These are phyloP conservation scores for Anastrepha obliqua DNA, from an alignment of 1,140 invertebrate species.

Conservation along the genomic window DNA sequence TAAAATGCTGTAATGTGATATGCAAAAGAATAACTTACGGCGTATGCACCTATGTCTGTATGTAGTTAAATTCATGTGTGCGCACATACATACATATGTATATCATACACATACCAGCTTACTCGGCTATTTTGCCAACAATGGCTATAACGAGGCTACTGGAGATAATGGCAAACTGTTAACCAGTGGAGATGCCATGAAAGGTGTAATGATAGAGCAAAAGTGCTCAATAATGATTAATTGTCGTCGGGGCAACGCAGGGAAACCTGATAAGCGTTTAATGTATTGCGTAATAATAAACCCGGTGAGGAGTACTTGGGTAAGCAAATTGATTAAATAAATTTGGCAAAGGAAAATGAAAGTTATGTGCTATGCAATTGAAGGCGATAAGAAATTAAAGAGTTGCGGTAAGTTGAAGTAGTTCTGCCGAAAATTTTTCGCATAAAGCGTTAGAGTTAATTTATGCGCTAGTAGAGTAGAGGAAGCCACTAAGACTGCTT, in stretches of 20 bases:
- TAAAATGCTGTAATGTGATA: slow-evolving; percentile 40
- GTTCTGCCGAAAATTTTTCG: no score
- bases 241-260: neutral
- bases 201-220: neutral
- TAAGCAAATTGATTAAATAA: neutral
- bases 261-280: neutral
- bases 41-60: neutral
- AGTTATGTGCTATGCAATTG: no score
- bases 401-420: no score
- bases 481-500: no score
- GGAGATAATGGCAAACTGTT: slow-evolving; percentile 13
- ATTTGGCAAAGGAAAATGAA: neutral
- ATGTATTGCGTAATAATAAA: neutral
- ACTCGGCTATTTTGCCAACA: slow-evolving; percentile 13
- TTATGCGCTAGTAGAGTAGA: no score
- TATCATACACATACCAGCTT: neutral
- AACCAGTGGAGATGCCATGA: neutral
- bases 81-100: neutral
- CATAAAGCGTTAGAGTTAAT: no score
- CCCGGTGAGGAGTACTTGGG: neutral
- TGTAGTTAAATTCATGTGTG: neutral
- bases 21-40: neutral
- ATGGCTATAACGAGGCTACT: slow-evolving; percentile 5
- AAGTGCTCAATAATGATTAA: slow-evolving; percentile 39
- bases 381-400: no score